A percentile compares a stretch with the other conserved stretches of the same genome.
Evolutionary conservation across 2,113 vertebrate genomes (phyloP).

Genomic region (Pandion haliaetus): DNA sequence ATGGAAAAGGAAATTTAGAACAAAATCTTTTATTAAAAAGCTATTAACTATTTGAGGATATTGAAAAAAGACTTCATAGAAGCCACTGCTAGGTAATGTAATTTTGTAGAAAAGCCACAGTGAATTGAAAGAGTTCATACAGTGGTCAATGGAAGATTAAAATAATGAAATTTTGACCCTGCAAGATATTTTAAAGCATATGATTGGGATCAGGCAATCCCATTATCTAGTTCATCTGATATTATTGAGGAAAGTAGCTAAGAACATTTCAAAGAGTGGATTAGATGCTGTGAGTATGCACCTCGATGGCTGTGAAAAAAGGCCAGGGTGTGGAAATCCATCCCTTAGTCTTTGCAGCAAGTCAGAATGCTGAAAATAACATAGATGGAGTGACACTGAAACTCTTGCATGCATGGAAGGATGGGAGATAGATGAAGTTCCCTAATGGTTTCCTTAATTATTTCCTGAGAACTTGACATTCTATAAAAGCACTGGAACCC

Average conservation of each 20-base stretch:
- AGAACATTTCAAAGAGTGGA: neutral
- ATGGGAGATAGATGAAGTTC: neutral
- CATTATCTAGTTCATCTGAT: neutral
- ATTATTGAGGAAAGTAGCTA: neutral
- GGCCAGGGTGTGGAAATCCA: neutral
- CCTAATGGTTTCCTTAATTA: neutral
- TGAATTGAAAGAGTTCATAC: neutral
- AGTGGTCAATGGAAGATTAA: slow-evolving; percentile 16
- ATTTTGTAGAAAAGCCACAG: neutral
- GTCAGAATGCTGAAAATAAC: neutral
- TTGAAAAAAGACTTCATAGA: neutral
- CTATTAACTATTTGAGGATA: neutral
- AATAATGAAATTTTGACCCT: slow-evolving; percentile 19
- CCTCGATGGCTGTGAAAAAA: neutral
- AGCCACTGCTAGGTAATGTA: neutral
- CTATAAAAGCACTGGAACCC: neutral
- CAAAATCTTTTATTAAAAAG: neutral
- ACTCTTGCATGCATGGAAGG: neutral
- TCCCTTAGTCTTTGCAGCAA: neutral
- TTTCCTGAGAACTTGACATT: neutral
- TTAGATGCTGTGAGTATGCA: neutral
- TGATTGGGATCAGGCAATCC: neutral
- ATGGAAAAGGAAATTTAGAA: neutral
- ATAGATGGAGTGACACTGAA: neutral
- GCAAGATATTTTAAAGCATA: neutral